A percentile compares a stretch with the other conserved stretches of the same genome.
Evolutionary conservation across 1,140 invertebrate species (phyloP).

Genomic region (Helicoverpa armigera): DNA sequence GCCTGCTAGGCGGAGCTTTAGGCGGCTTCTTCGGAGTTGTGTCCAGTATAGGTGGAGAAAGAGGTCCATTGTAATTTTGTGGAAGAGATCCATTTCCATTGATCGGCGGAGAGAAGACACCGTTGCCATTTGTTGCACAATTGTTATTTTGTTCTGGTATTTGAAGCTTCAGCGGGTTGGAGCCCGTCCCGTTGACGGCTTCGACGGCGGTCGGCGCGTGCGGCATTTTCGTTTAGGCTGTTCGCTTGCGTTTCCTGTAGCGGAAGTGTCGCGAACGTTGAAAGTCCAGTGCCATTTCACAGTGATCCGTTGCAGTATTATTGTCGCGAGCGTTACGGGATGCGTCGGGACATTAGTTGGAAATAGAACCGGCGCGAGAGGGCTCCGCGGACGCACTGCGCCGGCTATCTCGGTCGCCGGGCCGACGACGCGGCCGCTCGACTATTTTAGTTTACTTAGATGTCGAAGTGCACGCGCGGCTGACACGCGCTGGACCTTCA

Average conservation of each 20-base stretch:
- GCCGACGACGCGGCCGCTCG: constrained; percentile 70
- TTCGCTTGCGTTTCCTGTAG: constrained; percentile 77
- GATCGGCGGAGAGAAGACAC: constrained; percentile 60
- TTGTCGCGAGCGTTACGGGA: constrained; percentile 73
- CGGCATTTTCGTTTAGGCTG: constrained; percentile 70
- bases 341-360: constrained; percentile 79
- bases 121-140: constrained; percentile 71
- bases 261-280: constrained; percentile 76
- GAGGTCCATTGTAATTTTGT: constrained; percentile 68
- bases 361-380: constrained; percentile 84
- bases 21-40: constrained; percentile 78
- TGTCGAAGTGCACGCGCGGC: constrained; percentile 80
- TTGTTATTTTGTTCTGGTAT: constrained; percentile 68
- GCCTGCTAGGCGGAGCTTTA: constrained; percentile 69
- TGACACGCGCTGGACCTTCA: constrained; percentile 77
- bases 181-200: constrained; percentile 56
- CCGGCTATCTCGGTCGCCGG: constrained; percentile 82
- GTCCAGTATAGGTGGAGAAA: constrained; percentile 78
- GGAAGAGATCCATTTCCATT: constrained; percentile 62
- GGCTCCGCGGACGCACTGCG: constrained; percentile 78
- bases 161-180: constrained; percentile 68
- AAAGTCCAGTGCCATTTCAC: constrained; percentile 84
- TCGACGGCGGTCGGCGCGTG: constrained; percentile 58
- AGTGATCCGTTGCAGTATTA: constrained; percentile 71
- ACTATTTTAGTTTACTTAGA: constrained; percentile 85